Evolutionary conservation across 2,888 invertebrate species (phyloP), one percentile per base, ranked within the genome.

Genomic region (Metacarcinus magister): DNA sequence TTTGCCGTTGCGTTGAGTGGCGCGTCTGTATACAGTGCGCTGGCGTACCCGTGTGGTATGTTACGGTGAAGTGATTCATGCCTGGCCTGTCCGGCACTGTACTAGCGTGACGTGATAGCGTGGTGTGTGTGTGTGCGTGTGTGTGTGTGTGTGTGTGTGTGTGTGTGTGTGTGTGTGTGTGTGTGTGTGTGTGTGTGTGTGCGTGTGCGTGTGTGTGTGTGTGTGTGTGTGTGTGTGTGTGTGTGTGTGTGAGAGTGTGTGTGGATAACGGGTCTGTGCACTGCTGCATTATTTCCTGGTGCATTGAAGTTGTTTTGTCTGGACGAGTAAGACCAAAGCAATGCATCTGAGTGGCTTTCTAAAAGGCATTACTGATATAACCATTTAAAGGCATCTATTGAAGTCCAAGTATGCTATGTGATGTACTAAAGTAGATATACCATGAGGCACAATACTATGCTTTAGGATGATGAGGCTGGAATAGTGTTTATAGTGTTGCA

Each of bases 21-120:
- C 87, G 39, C 13, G 39, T 16, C 87, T 87, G 39, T 19, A 13
- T 19, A 13, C 39, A 87, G 87, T 39, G 87, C 13, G 39, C 39
- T 87, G 87, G 87, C 39, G 39, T 39, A 39, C 87, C 87, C 39
- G 16, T 75, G 87, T 39, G 87, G 87, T 87, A 87, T 39, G 87
- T 39, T 87, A 87, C 87, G 87, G 87, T 32, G 87, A 32, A n/a
- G 87, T 32, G 87, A 87, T 87, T 87, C 87, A 87, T 87, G 87
- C 39, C 87, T 87, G 32, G 87, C 2, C 87, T 87, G 87, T 32
- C 87, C 87, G 39, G 87, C n/a, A 39, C 75, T 75, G 75, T 75
- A 28, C 28, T n/a, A 28, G 28, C 28, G 75, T 75, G 75, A 75
- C 75, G 75, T 75, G 75, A 75, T 75, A 23, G 5, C 75, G 87